Base-by-base conservation (phyloP, 2,888 invertebrate species). In the Tenthredo notha region DNA sequence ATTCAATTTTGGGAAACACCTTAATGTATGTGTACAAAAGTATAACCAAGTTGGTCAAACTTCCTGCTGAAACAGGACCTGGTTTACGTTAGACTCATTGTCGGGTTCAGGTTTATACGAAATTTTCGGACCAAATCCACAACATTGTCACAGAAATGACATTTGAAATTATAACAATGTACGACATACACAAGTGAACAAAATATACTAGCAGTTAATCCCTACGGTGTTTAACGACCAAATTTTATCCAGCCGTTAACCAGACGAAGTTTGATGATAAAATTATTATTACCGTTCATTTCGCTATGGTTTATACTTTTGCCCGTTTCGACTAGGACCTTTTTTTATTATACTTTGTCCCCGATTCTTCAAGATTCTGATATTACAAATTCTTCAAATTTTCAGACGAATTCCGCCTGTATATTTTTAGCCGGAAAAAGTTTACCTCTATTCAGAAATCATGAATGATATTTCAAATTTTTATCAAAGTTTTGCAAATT, bases 51-150 rank as follows among this genome's bases (percentile, higher is more conserved):
- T n/a, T 43, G 43, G 43, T 29, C 40, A 74, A 40, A 9, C n/a
- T 37, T 37, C 7, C 21, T 12, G n/a, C 21, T 74, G 72, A 21
- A 43, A 74, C 43, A 9, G 43, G 43, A 43, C 43, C 72, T 29
- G 67, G 43, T 15, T 47, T 15, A 47, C 12, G 12, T 47, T 47
- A 10, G 43, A 47, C 43, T 47, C 43, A 43, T 10, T 43, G 9
- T 43, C 43, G n/a, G 40, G 40, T 72, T 72, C 72, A 29, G 72
- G 25, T n/a, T n/a, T n/a, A 72, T 43, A 43, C n/a, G 72, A 12
- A 72, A 43, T 72, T 72, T 43, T 2, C 43, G 40, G 61, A 7
- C 21, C 21, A n/a, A 7, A 10, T 43, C 72, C n/a, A 43, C 72
- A 43, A 37, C 40, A 21, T 3, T 43, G 18, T 12, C 43, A 4